These are phyloP conservation scores for Saguinus midas DNA, from an alignment of 2,113 vertebrate genomes.

Conservation along the genomic window DNA sequence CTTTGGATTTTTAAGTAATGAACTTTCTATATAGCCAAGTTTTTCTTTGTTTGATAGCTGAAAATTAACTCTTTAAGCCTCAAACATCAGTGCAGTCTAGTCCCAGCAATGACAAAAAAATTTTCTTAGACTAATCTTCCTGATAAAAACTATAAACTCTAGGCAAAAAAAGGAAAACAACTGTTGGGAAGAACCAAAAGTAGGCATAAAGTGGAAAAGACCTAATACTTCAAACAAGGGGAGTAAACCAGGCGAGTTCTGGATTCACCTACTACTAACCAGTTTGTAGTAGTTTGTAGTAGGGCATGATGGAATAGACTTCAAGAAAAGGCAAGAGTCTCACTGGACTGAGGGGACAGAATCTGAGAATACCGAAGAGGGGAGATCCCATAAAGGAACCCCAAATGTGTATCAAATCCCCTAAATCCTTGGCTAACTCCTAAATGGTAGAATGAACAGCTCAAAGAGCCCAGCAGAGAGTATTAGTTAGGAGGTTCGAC, in stretches of 20 bases:
- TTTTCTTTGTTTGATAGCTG: not conserved
- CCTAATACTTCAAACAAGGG: not conserved
- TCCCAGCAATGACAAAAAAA: not conserved
- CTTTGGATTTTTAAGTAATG: not conserved
- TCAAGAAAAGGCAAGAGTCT: not conserved
- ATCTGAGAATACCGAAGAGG: not conserved
- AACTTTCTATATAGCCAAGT: not conserved
- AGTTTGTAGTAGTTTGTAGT: not conserved
- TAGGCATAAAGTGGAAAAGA: not conserved
- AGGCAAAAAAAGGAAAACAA: not conserved
- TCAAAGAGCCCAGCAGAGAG: not conserved
- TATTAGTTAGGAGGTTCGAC: not conserved
- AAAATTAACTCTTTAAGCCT: not conserved
- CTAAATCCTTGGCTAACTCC: not conserved
- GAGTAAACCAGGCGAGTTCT: not conserved
- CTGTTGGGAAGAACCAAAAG: not conserved
- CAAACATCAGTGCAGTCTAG: not conserved
- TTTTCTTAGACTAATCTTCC: not conserved
- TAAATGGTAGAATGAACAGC: not conserved
- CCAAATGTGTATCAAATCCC: not conserved
- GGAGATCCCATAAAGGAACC: not conserved
- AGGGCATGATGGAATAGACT: not conserved
- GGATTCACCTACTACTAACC: not conserved
- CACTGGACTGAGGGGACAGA: not conserved
- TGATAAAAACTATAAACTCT: not conserved